Evolutionary conservation across 2,888 invertebrate genomes (phyloP).

Genomic region (Mesorhabditis sp.): DNA sequence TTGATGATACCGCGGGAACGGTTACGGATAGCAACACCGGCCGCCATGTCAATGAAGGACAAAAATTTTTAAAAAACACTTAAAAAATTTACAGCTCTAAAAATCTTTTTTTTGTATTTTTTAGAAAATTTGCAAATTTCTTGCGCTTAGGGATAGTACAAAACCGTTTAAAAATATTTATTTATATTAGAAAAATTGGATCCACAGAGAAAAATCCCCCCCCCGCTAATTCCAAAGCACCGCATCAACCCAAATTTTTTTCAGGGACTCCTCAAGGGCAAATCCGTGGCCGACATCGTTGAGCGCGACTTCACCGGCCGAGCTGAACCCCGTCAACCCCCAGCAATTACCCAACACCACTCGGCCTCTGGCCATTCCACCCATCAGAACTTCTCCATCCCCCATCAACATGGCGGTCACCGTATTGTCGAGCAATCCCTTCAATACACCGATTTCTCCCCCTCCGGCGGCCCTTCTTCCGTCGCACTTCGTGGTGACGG

Average conservation of each 20-base stretch:
- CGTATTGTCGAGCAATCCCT: slow-evolving; percentile 49
- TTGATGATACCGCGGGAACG: slow-evolving; percentile 59
- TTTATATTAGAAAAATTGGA: too few relatives aligned
- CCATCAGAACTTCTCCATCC: background rate
- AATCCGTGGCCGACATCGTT: slow-evolving; percentile 40
- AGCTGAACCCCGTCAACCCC: background rate
- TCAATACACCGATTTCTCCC: slow-evolving; percentile 49
- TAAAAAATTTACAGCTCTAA: too few relatives aligned
- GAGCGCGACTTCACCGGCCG: slow-evolving; percentile 6
- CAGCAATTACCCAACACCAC: background rate
- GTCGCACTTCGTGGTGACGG: slow-evolving; percentile 14
- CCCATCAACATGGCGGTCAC: slow-evolving; percentile 1
- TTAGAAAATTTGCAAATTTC: too few relatives aligned
- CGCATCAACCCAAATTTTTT: too few relatives aligned
- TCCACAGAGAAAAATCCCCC: too few relatives aligned
- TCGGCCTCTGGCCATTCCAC: background rate
- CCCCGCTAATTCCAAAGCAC: too few relatives aligned
- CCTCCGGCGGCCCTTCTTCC: background rate
- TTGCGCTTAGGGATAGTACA: too few relatives aligned
- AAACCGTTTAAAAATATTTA: too few relatives aligned
- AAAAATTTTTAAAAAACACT: too few relatives aligned
- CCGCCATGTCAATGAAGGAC: slow-evolving; percentile 57
- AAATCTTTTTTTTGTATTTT: too few relatives aligned
- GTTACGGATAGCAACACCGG: slow-evolving; percentile 61
- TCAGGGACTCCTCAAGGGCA: slow-evolving; percentile 36